Conservation (phyloP, 2,888 invertebrate species). For the Leucania comma region DNA sequence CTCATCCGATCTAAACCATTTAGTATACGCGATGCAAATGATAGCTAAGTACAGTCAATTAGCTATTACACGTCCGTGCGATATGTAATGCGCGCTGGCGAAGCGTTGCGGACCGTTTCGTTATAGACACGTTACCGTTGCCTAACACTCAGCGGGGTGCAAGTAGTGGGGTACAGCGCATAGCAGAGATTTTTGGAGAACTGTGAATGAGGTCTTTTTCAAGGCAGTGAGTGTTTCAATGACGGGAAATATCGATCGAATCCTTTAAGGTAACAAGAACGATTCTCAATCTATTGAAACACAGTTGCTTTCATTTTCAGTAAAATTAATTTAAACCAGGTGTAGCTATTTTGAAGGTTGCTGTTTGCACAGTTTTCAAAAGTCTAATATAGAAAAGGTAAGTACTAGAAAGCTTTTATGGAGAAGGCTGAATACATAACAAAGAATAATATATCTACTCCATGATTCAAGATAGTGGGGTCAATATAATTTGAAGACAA, state of each 20-base stretch:
- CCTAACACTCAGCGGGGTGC: constrained; percentile 64
- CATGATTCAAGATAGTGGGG: background rate
- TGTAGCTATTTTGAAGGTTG: too few relatives aligned
- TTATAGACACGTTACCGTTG: constrained; percentile 74
- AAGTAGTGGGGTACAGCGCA: constrained; percentile 21
- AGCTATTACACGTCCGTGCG: constrained; percentile 56
- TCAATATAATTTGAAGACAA: background rate
- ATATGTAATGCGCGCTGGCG: constrained; percentile 68
- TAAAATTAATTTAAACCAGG: background rate
- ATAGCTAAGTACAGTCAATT: constrained; percentile 51
- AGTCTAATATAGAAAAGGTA: too few relatives aligned
- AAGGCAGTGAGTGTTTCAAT: background rate
- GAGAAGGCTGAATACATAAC: too few relatives aligned
- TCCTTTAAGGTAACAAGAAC: background rate
- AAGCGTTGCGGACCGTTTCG: constrained; percentile 77
- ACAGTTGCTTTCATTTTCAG: background rate
- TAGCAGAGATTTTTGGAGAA: background rate
- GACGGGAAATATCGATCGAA: background rate
- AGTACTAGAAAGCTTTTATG: too few relatives aligned
- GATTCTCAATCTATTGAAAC: background rate
- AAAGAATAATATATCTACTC: background rate
- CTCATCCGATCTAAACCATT: background rate
- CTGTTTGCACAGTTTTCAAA: too few relatives aligned
- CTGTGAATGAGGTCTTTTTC: background rate
- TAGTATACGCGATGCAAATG: constrained; percentile 32